Evolutionary conservation across 2,888 invertebrate species (phyloP).

Genomic region (Hirtodrosophila histrioides): DNA sequence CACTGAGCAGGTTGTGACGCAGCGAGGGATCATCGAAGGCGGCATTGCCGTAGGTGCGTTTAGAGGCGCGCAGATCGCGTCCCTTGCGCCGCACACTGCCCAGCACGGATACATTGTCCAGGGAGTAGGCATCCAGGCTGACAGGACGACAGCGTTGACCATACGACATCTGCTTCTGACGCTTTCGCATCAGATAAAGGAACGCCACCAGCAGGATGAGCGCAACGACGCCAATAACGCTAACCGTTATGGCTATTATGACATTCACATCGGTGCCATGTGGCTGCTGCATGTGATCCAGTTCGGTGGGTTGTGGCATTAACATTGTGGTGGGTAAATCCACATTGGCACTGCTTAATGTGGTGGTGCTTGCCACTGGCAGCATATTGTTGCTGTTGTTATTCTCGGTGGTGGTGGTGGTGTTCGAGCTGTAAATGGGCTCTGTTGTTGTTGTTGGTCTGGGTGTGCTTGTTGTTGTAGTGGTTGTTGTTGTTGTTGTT

Average conservation of each 20-base stretch:
- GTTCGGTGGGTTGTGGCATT: slow-evolving; percentile 53
- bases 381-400: slow-evolving; percentile 49
- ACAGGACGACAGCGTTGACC: slow-evolving; percentile 95
- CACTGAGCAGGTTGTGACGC: slow-evolving; percentile 90
- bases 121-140: slow-evolving; percentile 93
- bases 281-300: slow-evolving; percentile 67
- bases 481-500: slow-evolving; percentile 49
- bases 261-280: slow-evolving; percentile 87
- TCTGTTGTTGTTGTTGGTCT: slow-evolving; percentile 46
- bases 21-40: slow-evolving; percentile 94
- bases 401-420: slow-evolving; percentile 29
- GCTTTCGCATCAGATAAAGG: slow-evolving; percentile 91
- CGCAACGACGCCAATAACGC: slow-evolving; percentile 91
- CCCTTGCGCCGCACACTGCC: slow-evolving; percentile 91
- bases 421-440: slow-evolving; percentile 46
- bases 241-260: slow-evolving; percentile 92
- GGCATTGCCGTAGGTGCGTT: slow-evolving; percentile 94
- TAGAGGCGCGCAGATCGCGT: slow-evolving; percentile 89
- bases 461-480: slow-evolving; percentile 14
- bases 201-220: slow-evolving; percentile 90
- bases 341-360: slow-evolving; percentile 20
- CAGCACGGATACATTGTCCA: slow-evolving; percentile 94
- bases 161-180: slow-evolving; percentile 92
- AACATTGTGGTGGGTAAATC: slow-evolving; percentile 25
- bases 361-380: slow-evolving; percentile 37